Percentiles rank a stretch among this genome's conserved stretches.
These are phyloP conservation scores for Drosophila mulleri DNA, from an alignment of 2,888 invertebrate species.

Conservation along the genomic window DNA sequence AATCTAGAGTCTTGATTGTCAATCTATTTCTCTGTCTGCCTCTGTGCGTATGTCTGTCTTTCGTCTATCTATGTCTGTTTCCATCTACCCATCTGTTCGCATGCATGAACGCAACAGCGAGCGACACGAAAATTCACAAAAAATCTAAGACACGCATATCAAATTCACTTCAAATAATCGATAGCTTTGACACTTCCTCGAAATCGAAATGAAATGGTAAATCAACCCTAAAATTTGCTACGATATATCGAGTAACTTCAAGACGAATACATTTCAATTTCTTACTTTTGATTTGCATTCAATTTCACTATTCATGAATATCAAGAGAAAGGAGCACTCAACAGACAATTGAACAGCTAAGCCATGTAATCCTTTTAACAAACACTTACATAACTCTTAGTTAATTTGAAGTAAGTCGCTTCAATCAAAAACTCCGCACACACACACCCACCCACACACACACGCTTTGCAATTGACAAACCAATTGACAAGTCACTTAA, in stretches of 20 bases:
- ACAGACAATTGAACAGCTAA: neutral
- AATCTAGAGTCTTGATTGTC: neutral
- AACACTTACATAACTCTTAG: neutral
- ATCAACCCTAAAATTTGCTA: neutral
- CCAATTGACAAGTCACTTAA: conserved; percentile 76
- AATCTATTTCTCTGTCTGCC: neutral
- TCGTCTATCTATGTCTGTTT: neutral
- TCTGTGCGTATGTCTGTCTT: neutral
- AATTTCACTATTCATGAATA: neutral
- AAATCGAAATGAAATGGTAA: neutral
- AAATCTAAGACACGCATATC: neutral
- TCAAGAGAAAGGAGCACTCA: neutral
- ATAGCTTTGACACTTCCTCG: neutral
- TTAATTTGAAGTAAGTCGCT: conserved; percentile 2
- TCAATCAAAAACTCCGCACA: neutral
- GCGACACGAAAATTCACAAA: neutral
- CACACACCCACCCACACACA: neutral
- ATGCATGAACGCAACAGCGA: neutral
- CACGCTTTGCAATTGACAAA: conserved; percentile 57
- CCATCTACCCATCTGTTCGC: neutral
- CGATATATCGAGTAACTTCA: neutral
- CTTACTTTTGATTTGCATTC: no score
- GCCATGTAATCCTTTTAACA: neutral
- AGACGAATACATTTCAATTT: neutral
- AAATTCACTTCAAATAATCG: neutral